Percentiles rank a stretch among this genome's conserved stretches.
phyloP scores from a whole-genome alignment of 2,113 vertebrate species.

The Syrrhaptes paradoxus region DNA sequence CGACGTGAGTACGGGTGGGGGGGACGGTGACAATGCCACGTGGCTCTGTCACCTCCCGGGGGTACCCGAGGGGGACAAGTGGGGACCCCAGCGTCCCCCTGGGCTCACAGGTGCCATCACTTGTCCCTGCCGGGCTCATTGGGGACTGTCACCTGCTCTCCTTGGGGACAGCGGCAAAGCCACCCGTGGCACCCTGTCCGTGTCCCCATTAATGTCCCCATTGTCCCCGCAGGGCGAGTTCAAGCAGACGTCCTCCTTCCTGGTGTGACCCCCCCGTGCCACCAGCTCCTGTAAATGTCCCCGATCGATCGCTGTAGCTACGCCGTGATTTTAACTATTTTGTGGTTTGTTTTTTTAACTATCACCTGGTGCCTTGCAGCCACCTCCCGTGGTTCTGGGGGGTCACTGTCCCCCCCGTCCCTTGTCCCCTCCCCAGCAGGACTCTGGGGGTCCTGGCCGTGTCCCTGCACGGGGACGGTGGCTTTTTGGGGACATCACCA shows the following conservation, averaged over 20 bases:
- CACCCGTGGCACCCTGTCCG: too few relatives aligned
- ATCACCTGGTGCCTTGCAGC: neutral
- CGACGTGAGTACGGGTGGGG: slow-evolving; percentile 53
- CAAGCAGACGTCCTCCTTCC: slow-evolving; percentile 77
- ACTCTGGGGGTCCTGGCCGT: too few relatives aligned
- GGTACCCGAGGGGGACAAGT: neutral
- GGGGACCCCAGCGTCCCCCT: neutral
- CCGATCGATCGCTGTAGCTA: neutral
- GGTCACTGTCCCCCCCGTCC: too few relatives aligned
- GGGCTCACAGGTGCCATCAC: neutral
- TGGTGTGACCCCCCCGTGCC: slow-evolving; percentile 60
- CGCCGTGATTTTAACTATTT: neutral
- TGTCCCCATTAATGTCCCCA: neutral
- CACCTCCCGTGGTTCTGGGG: too few relatives aligned
- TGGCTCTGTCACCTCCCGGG: neutral
- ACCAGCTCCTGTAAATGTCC: neutral
- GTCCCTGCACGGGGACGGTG: neutral
- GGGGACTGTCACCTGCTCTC: neutral
- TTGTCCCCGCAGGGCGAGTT: slow-evolving; percentile 61
- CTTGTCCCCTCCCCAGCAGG: neutral
- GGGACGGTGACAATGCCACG: neutral
- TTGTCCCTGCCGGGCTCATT: neutral
- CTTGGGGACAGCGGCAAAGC: neutral
- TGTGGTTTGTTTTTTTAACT: neutral
- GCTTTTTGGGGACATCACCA: neutral